Percentiles rank a stretch among this genome's conserved stretches.
These are phyloP conservation scores for Malurus splendens DNA, from an alignment of 2,797 vertebrate genomes.

Conservation along the genomic window DNA sequence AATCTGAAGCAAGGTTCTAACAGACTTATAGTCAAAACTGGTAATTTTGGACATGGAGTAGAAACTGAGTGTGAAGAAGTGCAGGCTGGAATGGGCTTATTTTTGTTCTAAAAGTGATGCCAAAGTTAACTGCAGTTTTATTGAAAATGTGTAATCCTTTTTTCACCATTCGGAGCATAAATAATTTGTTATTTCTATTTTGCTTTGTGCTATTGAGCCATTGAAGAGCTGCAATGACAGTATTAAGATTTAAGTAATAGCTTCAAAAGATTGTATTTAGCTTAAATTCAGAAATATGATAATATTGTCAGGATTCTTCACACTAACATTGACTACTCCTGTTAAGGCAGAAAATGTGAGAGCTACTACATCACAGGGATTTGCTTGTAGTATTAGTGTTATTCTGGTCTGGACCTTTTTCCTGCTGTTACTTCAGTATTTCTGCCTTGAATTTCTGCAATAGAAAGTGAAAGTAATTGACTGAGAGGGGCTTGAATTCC, in stretches of 20 bases:
- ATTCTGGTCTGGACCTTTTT: background rate
- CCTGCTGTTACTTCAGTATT: background rate
- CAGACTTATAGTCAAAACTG: background rate
- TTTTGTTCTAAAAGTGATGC: background rate
- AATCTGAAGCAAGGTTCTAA: background rate
- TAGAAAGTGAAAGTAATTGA: background rate
- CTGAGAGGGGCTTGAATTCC: background rate
- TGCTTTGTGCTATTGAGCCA: background rate
- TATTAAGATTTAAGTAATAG: slow-evolving; percentile 33
- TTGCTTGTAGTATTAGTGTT: background rate
- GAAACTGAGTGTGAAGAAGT: background rate
- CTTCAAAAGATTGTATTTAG: slow-evolving; percentile 7
- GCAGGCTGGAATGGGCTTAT: background rate
- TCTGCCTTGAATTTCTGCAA: background rate
- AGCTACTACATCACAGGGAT: background rate
- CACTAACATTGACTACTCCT: background rate
- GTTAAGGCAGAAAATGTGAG: background rate
- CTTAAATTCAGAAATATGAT: slow-evolving; percentile 9
- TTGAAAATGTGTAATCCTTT: background rate
- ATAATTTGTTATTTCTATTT: background rate
- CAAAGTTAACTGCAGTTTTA: background rate
- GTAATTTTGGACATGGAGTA: background rate
- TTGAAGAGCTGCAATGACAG: background rate
- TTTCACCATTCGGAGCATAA: background rate
- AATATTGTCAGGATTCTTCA: background rate